phyloP scores from a whole-genome alignment of 2,888 invertebrate species.

The Boloria euphrosyne region DNA sequence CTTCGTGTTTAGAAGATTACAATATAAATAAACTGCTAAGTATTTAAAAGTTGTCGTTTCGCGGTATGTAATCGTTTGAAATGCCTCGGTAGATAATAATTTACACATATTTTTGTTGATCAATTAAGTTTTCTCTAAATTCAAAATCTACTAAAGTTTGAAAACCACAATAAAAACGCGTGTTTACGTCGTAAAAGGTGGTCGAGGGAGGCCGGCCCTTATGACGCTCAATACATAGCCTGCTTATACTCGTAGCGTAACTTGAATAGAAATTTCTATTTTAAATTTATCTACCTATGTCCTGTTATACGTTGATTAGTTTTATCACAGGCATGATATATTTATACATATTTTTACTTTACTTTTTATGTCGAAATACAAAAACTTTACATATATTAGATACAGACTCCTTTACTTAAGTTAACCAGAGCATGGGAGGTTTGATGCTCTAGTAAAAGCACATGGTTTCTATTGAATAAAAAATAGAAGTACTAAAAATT shows the following conservation, averaged over 20 bases:
- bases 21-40: too few species aligned
- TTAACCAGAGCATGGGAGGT: too few species aligned
- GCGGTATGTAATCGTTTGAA: too few species aligned
- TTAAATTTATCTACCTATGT: constrained; percentile 11
- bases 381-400: too few species aligned
- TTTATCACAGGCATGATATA: not conserved
- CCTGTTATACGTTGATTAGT: constrained; percentile 6
- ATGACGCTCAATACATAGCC: constrained; percentile 49
- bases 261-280: constrained; percentile 28
- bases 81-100: not conserved
- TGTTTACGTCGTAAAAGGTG: constrained; percentile 76
- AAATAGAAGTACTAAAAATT: too few species aligned
- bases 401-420: too few species aligned
- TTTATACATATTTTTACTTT: not conserved
- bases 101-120: not conserved
- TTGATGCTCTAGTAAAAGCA: too few species aligned
- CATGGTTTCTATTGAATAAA: too few species aligned
- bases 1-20: too few species aligned
- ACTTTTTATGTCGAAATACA: too few species aligned
- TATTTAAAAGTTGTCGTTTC: too few species aligned
- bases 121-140: not conserved
- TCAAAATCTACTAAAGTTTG: constrained; percentile 49
- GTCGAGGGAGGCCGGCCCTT: constrained; percentile 58
- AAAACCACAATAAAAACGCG: constrained; percentile 47
- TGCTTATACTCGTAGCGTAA: constrained; percentile 39